Evolutionary conservation across 1,140 invertebrate genomes (phyloP).

Genomic region (Cyphomyrmex costatus): DNA sequence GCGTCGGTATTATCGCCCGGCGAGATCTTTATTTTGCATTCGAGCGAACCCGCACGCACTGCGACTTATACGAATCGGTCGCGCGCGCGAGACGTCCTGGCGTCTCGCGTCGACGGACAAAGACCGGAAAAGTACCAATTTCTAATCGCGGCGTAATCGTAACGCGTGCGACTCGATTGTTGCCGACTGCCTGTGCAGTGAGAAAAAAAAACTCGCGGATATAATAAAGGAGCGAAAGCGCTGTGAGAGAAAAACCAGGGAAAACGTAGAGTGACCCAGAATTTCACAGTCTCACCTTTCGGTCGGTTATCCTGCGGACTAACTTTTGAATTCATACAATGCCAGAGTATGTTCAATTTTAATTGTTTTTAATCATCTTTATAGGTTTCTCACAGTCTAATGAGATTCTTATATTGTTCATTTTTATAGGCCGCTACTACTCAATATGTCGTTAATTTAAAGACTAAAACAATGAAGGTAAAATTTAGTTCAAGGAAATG

Average conservation of each 20-base stretch:
- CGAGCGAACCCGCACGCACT: slow-evolving; percentile 14
- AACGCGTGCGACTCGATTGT: slow-evolving; percentile 35
- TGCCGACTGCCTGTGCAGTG: background rate
- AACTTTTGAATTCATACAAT: no score
- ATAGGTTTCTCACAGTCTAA: no score
- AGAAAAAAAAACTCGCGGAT: background rate
- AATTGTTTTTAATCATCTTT: no score
- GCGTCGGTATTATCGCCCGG: slow-evolving; percentile 39
- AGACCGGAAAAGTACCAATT: slow-evolving; percentile 51
- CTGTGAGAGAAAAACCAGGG: slow-evolving; percentile 7
- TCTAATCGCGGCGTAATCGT: slow-evolving; percentile 32
- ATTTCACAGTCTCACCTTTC: background rate
- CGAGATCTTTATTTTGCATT: slow-evolving; percentile 52
- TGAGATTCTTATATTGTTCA: no score
- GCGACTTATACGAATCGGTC: background rate
- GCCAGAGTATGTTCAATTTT: no score
- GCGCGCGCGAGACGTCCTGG: background rate
- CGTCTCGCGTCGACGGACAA: slow-evolving; percentile 23
- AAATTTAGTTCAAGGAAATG: no score
- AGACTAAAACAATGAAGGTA: no score
- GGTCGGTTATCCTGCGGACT: no score
- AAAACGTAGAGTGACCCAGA: slow-evolving; percentile 24
- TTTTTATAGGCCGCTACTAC: no score
- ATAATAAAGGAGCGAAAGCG: slow-evolving; percentile 49
- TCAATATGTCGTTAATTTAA: no score